phyloP scores from a whole-genome alignment of 2,797 vertebrate genomes.

The Acrossocheilus fasciatus region DNA sequence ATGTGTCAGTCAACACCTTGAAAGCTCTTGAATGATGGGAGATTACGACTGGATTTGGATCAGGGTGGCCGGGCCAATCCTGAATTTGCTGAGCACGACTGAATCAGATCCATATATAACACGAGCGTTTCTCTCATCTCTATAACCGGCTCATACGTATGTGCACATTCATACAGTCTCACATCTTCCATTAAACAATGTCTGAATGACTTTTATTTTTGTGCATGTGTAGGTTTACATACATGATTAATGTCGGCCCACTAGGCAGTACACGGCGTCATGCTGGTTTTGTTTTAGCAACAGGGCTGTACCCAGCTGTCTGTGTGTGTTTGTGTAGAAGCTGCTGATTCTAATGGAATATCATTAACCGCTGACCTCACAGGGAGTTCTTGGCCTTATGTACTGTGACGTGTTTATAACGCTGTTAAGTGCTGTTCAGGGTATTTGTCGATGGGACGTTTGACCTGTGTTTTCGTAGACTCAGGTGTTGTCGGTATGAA shows the following conservation, averaged over 20 bases:
- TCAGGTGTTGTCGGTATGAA: background rate
- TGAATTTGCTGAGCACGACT: background rate
- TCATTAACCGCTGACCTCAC: background rate
- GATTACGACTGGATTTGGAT: conserved; percentile 57
- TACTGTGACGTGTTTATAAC: background rate
- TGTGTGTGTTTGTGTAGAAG: background rate
- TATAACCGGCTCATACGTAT: background rate
- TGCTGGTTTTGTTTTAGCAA: background rate
- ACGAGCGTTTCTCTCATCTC: background rate
- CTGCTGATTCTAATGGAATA: background rate
- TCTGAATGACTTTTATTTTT: background rate
- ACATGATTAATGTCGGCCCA: background rate
- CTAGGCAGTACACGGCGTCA: background rate
- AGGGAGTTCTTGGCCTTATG: background rate
- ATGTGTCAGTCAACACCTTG: background rate
- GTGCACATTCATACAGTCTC: background rate
- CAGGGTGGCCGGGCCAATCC: conserved; percentile 21
- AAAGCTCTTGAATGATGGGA: background rate
- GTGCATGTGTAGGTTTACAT: background rate
- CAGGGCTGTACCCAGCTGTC: background rate
- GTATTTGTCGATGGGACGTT: background rate
- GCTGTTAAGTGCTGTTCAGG: background rate
- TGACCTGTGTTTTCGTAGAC: background rate
- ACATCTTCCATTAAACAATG: background rate
- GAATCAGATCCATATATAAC: conserved; percentile 38